A percentile compares a stretch with the other conserved stretches of the same genome.
Evolutionary conservation across 2,113 vertebrate species (phyloP).

Genomic region (Corythornis vintsioides): DNA sequence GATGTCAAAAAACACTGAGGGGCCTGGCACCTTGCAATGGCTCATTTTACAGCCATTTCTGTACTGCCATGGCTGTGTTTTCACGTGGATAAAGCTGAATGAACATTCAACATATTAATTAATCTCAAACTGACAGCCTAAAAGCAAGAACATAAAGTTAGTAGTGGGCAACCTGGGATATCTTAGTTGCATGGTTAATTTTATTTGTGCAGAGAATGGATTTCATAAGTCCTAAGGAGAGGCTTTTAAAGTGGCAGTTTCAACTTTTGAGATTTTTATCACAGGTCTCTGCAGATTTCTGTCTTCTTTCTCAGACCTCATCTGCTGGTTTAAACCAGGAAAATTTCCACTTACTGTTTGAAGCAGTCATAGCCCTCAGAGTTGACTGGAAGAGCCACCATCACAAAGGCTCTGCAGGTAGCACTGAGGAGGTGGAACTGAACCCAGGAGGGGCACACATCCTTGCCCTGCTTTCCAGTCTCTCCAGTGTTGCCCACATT

Average conservation of each 20-base stretch:
- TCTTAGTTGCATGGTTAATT: not conserved
- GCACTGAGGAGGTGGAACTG: rapidly evolving
- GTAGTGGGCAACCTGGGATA: not conserved
- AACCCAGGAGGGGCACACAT: not conserved
- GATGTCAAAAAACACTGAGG: not conserved
- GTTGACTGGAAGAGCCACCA: rapidly evolving
- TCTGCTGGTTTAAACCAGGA: not conserved
- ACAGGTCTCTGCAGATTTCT: not conserved
- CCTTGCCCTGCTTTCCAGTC: not conserved
- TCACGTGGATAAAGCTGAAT: not conserved
- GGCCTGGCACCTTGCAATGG: rapidly evolving
- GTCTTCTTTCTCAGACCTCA: not conserved
- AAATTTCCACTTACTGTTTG: not conserved
- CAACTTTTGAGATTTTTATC: not conserved
- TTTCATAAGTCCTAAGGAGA: not conserved
- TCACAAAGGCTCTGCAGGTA: not conserved
- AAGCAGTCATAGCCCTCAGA: not conserved
- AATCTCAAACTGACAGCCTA: not conserved
- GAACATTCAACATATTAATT: not conserved
- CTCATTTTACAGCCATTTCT: not conserved
- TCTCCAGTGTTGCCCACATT: not conserved
- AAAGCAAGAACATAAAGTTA: not conserved
- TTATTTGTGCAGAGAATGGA: not conserved
- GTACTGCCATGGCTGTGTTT: not conserved
- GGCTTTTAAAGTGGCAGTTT: not conserved